phyloP scores from a whole-genome alignment of 2,113 vertebrate genomes.

The Sphyrna mokarran region DNA sequence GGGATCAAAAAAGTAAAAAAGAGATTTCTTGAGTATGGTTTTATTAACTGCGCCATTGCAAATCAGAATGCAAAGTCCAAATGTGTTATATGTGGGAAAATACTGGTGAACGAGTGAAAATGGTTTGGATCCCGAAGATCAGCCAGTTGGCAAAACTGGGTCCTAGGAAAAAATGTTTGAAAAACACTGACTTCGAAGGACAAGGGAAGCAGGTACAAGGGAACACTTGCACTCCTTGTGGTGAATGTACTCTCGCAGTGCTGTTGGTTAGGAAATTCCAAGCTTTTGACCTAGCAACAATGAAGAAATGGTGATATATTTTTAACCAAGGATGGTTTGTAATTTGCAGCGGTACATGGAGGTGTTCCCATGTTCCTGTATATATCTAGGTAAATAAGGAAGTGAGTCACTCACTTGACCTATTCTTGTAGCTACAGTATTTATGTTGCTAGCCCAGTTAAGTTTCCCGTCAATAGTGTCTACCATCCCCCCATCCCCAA shows the following conservation, averaged over 20 bases:
- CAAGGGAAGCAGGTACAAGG: neutral
- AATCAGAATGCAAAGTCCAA: no score
- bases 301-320: neutral
- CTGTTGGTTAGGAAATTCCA: neutral
- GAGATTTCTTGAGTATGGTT: no score
- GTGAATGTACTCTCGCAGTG: no score
- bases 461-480: neutral
- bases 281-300: neutral
- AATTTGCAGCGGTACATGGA: neutral
- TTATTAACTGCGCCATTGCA: no score
- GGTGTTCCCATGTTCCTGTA: neutral
- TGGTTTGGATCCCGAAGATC: no score
- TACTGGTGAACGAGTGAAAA: no score
- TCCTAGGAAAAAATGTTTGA: no score
- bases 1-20: no score
- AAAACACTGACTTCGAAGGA: neutral
- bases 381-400: neutral
- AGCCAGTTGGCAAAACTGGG: no score
- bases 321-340: neutral
- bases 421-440: neutral
- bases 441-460: neutral
- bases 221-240: neutral
- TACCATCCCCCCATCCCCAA: no score
- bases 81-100: no score
- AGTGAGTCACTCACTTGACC: neutral